A percentile compares a stretch with the other conserved stretches of the same genome.
Evolutionary conservation across 30 jellyfish, hydroid and myxozoan genomes (phyloP).

Genomic region (Mastigias papua): DNA sequence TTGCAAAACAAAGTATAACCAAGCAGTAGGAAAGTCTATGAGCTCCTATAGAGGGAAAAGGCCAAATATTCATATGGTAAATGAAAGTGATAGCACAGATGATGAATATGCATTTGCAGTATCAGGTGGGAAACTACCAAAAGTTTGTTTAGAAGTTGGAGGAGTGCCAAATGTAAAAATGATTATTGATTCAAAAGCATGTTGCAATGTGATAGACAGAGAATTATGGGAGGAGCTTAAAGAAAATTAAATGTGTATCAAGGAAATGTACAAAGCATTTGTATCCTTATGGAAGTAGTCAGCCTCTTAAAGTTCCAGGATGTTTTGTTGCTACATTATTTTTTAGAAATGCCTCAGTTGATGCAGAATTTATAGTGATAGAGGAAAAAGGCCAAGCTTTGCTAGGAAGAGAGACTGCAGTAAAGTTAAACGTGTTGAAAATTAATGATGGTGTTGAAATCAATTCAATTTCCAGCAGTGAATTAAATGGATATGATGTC

Average conservation of each 20-base stretch:
- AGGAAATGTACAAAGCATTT: conserved; percentile 32
- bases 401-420: conserved; percentile 67
- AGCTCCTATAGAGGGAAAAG: conserved; percentile 33
- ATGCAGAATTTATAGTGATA: conserved; percentile 53
- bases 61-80: conserved; percentile 36
- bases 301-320: conserved; percentile 57
- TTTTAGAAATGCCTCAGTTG: conserved; percentile 22
- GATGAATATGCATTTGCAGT: conserved; percentile 50
- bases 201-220: conserved; percentile 62
- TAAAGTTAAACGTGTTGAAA: conserved; percentile 31
- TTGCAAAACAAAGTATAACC: not conserved
- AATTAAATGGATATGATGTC: conserved; percentile 29
- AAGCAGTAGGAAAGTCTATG: conserved; percentile 27
- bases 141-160: conserved; percentile 37
- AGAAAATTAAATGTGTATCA: conserved; percentile 54
- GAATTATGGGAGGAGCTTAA: conserved; percentile 61
- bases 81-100: conserved; percentile 51
- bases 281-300: conserved; percentile 63
- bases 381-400: conserved; percentile 72
- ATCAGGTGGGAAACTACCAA: conserved; percentile 35
- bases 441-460: conserved; percentile 44
- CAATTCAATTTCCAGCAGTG: conserved; percentile 42
- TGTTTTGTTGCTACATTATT: conserved; percentile 39
- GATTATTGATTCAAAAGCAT: conserved; percentile 66
- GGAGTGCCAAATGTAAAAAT: conserved; percentile 46